phyloP scores from a whole-genome alignment of 2,113 vertebrate species.

The Cheirogaleus medius region DNA sequence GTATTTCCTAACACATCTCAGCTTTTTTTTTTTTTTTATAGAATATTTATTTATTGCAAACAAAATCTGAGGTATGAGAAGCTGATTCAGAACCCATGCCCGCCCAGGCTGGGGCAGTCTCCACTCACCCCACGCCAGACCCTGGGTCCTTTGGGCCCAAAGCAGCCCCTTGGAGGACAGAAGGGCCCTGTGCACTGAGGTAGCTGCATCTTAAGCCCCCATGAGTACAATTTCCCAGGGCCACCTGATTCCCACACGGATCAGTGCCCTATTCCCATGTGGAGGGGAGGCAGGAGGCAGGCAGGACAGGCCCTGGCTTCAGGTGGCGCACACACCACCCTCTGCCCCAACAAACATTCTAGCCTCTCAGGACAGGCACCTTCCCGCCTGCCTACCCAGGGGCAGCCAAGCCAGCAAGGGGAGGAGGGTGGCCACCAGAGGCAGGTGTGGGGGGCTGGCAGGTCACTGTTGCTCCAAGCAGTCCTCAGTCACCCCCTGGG shows the following conservation, averaged over 20 bases:
- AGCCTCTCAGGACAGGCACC: conserved; percentile 52
- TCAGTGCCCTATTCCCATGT: background rate
- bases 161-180: background rate
- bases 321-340: background rate
- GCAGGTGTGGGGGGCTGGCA: background rate
- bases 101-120: background rate
- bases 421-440: background rate
- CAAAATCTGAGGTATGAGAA: conserved; percentile 74
- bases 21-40: too few species aligned
- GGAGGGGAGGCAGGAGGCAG: background rate
- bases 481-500: conserved; percentile 95
- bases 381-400: background rate
- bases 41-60: conserved; percentile 80
- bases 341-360: accelerated
- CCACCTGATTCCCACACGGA: background rate
- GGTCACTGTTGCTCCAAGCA: conserved; percentile 85
- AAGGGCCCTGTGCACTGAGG: conserved; percentile 64
- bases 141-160: background rate
- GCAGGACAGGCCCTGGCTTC: background rate
- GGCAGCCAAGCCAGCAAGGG: accelerated
- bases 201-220: conserved; percentile 59
- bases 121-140: background rate
- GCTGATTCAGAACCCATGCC: conserved; percentile 8
- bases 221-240: background rate
- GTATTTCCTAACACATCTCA: background rate